Evolutionary conservation across 2,888 invertebrate genomes (phyloP), one percentile per base, ranked within the genome.

Genomic region (Dicyrtoma fusca): DNA sequence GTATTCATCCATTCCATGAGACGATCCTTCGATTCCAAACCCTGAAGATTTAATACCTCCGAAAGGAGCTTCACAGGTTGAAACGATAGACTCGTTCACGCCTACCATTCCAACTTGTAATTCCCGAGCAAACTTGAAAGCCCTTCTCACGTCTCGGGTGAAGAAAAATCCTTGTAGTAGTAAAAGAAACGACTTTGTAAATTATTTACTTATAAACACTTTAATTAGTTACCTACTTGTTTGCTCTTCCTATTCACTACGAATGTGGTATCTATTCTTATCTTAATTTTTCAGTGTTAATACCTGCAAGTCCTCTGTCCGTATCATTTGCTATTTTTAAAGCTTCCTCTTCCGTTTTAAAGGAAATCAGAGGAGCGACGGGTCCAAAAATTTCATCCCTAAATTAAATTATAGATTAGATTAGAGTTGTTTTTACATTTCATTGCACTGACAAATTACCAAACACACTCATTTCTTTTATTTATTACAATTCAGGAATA

Each of bases 21-120:
- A 89, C 25, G 95, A 95, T 0, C 97, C 97, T 84, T 98, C 97
- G 51, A 95, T 87, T 0, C 98, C 97, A 75, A 98, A 87, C 0
- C 98, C 97, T 1, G 97, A 97, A 84, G 97, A 94, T 83, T 98
- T 99, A 21, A 97, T 87, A 0, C 99, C 99, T 14, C 98, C 98
- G 85, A 99, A 99, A 13, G 98, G 92, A 63, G 93, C 92, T 85
- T 99, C 98, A 0, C 92, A 88, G 13, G 91, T 88, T 0, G 97
- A 97, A 78, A 99, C 89, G 0, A 95, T 84, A 5, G 95, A 96
- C 85, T 98, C 98, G 85, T 99, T 99, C 5, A 97, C 90, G 0
- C 96, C 98, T 65, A 78, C 89, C 94, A 94, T 94, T 14, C 98
- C 99, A 75, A 92, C 92, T 84, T 98, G 92, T 71, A 99, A 84